Percentiles rank a stretch among this genome's conserved stretches.
phyloP scores from a whole-genome alignment of 1,140 invertebrate genomes.

The Luehdorfia chinensis region DNA sequence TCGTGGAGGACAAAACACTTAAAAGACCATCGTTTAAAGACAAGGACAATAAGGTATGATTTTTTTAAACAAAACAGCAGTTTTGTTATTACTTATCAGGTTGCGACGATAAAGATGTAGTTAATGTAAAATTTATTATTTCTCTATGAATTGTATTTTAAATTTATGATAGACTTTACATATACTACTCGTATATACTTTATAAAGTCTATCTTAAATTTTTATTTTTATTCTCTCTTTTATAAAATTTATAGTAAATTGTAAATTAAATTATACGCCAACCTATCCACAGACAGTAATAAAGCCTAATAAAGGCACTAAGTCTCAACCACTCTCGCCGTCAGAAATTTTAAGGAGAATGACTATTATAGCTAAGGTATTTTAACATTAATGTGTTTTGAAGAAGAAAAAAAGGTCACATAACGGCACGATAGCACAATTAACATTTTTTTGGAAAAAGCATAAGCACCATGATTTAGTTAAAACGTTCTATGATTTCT shows the following conservation, averaged over 20 bases:
- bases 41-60: slow-evolving; percentile 50
- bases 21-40: slow-evolving; percentile 59
- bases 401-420: not conserved
- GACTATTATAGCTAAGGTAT: slow-evolving; percentile 58
- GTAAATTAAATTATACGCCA: too few species aligned
- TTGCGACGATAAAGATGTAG: too few species aligned
- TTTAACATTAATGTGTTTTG: too few species aligned
- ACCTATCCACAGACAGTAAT: slow-evolving; percentile 40
- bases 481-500: not conserved
- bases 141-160: too few species aligned
- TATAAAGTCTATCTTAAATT: too few species aligned
- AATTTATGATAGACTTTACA: too few species aligned
- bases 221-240: not conserved
- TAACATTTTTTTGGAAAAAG: not conserved
- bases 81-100: too few species aligned
- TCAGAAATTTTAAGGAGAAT: slow-evolving; percentile 45
- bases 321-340: slow-evolving; percentile 25
- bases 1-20: slow-evolving; percentile 66
- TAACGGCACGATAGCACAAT: slow-evolving; percentile 1
- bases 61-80: not conserved
- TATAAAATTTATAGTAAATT: too few species aligned
- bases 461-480: not conserved
- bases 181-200: too few species aligned
- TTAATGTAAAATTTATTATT: too few species aligned
- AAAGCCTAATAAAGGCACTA: slow-evolving; percentile 21